Conservation (phyloP, 2,888 invertebrate genomes). For the Tromatobia lineatoria region DNA sequence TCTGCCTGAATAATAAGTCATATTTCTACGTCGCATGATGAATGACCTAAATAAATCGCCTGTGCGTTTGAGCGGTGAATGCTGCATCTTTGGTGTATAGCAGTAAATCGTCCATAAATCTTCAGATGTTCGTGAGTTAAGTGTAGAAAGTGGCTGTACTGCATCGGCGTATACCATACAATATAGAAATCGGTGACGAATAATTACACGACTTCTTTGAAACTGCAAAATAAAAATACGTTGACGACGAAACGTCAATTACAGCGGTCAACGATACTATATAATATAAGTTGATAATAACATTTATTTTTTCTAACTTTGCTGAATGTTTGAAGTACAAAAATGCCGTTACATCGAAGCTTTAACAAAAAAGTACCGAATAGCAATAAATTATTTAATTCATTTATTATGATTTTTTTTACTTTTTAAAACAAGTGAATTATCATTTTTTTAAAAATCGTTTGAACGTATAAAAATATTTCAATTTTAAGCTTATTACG, state of each 20-base stretch:
- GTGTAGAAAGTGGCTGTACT: conserved; percentile 47
- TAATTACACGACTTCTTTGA: conserved; percentile 17
- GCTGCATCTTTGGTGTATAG: conserved; percentile 12
- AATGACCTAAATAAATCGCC: conserved; percentile 43
- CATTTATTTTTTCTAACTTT: too few species aligned
- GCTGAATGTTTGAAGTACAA: too few species aligned
- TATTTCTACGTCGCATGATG: not conserved
- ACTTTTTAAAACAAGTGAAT: too few species aligned
- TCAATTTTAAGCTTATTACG: too few species aligned
- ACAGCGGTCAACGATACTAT: not conserved
- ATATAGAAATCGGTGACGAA: conserved; percentile 54
- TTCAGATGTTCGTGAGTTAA: not conserved
- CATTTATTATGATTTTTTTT: too few species aligned
- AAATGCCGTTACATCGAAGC: too few species aligned
- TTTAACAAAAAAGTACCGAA: too few species aligned
- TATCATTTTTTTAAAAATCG: too few species aligned
- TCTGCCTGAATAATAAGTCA: not conserved
- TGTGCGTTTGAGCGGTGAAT: not conserved
- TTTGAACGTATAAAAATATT: too few species aligned
- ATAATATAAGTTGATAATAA: too few species aligned
- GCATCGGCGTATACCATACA: not conserved
- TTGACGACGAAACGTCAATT: not conserved
- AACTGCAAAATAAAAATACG: not conserved
- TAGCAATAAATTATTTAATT: too few species aligned
- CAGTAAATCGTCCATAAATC: conserved; percentile 18